Percentiles rank a stretch among this genome's conserved stretches.
Conservation (phyloP, 2,888 invertebrate genomes). For the Phrixothrix hirtus region DNA sequence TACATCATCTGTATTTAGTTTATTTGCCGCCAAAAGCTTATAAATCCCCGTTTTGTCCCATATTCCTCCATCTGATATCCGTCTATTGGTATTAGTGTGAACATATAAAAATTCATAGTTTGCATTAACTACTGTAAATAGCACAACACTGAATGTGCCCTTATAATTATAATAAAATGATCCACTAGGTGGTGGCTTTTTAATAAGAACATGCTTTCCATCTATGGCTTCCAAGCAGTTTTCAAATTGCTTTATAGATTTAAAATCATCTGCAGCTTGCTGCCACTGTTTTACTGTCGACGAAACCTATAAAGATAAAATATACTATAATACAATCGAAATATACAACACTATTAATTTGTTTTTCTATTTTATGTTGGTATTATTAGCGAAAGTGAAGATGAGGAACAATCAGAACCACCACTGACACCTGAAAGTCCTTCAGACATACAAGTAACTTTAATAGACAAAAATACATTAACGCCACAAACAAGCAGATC, state of each 20-base stretch:
- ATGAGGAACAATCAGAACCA: neutral
- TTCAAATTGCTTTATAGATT: neutral
- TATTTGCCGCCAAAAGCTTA: neutral
- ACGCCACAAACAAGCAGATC: neutral
- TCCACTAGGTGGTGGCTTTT: neutral
- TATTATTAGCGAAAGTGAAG: too few species aligned
- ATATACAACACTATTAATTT: too few species aligned
- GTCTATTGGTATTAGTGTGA: too few species aligned
- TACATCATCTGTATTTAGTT: neutral
- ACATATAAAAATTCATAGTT: too few species aligned
- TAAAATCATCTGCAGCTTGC: neutral
- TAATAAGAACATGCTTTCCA: slow-evolving; percentile 1
- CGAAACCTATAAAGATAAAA: neutral
- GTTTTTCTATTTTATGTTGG: too few species aligned
- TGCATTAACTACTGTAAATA: too few species aligned
- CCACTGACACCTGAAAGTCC: neutral
- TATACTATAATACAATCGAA: neutral
- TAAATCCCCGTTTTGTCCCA: neutral
- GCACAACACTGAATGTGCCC: neutral
- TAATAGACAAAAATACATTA: neutral
- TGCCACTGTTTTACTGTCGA: neutral
- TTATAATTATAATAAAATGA: slow-evolving; percentile 1
- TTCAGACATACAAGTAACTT: neutral
- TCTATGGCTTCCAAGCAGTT: neutral
- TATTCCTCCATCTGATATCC: neutral